These are phyloP conservation scores for Podiceps cristatus DNA, from an alignment of 2,113 vertebrate species.

Conservation along the genomic window DNA sequence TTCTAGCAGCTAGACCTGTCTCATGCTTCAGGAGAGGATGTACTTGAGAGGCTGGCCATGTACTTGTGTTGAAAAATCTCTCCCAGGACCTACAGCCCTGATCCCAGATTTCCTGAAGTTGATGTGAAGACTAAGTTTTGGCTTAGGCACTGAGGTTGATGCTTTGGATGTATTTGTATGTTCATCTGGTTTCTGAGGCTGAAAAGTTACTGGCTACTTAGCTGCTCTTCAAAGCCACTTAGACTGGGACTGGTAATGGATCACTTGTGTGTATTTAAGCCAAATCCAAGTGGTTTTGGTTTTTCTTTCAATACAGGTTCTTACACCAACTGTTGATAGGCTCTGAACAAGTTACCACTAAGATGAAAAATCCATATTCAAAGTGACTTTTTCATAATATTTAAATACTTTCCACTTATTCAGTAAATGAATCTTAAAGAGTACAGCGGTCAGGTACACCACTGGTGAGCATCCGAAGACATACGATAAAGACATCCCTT, in stretches of 20 bases:
- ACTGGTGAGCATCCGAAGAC: background rate
- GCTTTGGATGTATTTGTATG: background rate
- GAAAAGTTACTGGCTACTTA: background rate
- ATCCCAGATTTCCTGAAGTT: background rate
- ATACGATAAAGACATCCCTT: background rate
- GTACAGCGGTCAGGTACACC: background rate
- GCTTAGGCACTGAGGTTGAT: background rate
- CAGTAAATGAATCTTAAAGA: background rate
- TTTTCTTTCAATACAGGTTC: background rate
- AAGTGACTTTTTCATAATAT: background rate
- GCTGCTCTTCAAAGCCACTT: background rate
- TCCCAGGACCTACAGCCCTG: background rate
- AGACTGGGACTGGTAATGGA: background rate
- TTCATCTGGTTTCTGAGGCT: background rate
- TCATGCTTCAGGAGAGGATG: background rate
- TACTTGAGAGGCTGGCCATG: background rate
- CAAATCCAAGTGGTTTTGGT: background rate
- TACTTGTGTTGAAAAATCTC: background rate
- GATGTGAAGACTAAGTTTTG: background rate
- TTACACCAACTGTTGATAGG: background rate
- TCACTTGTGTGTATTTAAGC: background rate
- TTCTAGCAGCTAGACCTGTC: background rate
- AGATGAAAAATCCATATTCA: conserved; percentile 27
- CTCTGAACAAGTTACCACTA: conserved; percentile 7
- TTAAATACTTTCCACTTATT: background rate